Evolutionary conservation across 2,888 invertebrate genomes (phyloP).

Genomic region (Trichogramma evanescens): DNA sequence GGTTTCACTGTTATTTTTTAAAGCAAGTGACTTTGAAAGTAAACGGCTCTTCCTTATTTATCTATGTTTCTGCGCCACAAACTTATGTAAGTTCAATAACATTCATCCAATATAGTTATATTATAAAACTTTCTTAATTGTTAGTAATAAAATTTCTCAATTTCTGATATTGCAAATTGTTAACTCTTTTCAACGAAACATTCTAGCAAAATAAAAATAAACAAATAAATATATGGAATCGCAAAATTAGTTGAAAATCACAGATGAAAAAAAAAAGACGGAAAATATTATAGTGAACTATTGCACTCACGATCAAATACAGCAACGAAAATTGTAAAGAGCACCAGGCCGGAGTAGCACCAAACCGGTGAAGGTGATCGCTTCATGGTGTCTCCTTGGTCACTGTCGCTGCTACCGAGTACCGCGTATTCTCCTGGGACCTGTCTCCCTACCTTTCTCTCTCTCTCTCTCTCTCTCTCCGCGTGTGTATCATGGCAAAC

Average conservation of each 20-base stretch:
- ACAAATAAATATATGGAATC: neutral
- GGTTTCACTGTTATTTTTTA: no score
- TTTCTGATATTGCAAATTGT: no score
- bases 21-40: no score
- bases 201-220: neutral
- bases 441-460: slow-evolving; percentile 13
- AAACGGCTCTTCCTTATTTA: no score
- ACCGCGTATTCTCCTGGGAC: slow-evolving; percentile 13
- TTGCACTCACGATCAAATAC: slow-evolving; percentile 37
- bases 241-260: neutral
- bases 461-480: slow-evolving; percentile 14
- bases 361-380: slow-evolving; percentile 36
- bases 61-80: no score
- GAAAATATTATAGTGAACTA: neutral
- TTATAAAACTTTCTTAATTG: no score
- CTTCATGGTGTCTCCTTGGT: slow-evolving; percentile 45
- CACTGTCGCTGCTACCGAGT: slow-evolving; percentile 43
- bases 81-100: no score
- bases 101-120: no score
- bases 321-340: slow-evolving; percentile 7
- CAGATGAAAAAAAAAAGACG: neutral
- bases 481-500: neutral
- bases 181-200: no score
- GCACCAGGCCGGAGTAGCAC: no score
- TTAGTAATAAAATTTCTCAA: no score